Evolutionary conservation across 2,113 vertebrate genomes (phyloP).

Genomic region (Vicugna pacos): DNA sequence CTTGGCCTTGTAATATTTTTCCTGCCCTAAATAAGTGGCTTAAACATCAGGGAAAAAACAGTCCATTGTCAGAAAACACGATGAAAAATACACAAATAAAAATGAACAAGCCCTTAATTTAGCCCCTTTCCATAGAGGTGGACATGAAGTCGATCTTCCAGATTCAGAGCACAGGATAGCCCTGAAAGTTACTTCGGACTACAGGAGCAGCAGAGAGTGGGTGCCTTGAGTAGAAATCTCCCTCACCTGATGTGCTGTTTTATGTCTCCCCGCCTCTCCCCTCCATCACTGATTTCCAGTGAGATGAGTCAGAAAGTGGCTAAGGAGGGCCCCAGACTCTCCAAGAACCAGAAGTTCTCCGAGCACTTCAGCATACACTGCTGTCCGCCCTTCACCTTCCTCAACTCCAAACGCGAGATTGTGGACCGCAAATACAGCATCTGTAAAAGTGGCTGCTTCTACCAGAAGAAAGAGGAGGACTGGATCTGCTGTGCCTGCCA

Average conservation of each 20-base stretch:
- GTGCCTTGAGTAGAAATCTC: not conserved
- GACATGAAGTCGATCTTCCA: not conserved
- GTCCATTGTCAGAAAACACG: not conserved
- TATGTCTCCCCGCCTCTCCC: not conserved
- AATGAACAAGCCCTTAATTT: not conserved
- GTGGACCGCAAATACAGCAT: conserved; percentile 82
- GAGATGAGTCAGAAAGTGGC: conserved; percentile 77
- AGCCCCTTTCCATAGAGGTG: not conserved
- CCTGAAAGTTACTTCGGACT: too few species aligned
- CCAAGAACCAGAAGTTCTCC: conserved; percentile 80
- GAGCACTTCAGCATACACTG: conserved; percentile 81
- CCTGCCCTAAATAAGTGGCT: not conserved
- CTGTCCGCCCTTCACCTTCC: conserved; percentile 82
- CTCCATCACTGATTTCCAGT: not conserved
- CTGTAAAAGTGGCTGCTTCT: conserved; percentile 80
- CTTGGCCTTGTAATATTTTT: not conserved
- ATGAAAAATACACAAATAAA: not conserved
- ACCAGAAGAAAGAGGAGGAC: conserved; percentile 81
- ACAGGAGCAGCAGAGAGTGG: rapidly evolving
- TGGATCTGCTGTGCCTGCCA: conserved; percentile 81
- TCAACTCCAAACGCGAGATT: conserved; percentile 81
- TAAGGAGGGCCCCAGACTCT: conserved; percentile 81
- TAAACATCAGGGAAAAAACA: not conserved
- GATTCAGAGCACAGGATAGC: not conserved
- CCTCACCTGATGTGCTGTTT: not conserved